Conservation (phyloP, 2,113 vertebrate species). For the Physeter macrocephalus region DNA sequence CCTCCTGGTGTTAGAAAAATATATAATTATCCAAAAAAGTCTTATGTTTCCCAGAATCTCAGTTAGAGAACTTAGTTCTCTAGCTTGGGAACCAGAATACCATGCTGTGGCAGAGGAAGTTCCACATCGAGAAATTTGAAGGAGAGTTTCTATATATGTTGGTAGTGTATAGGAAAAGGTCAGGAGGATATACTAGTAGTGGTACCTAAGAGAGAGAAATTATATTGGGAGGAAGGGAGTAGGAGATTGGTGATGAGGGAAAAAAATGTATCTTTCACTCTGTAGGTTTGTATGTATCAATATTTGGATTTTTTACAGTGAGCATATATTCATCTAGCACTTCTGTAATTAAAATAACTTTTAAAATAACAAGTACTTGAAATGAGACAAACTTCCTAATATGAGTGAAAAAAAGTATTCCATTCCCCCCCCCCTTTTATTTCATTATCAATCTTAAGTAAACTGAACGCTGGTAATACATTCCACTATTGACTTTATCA, state of each 20-base stretch:
- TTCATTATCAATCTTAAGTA: neutral
- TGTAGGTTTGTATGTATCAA: neutral
- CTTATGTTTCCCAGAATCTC: neutral
- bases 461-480: neutral
- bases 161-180: neutral
- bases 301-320: neutral
- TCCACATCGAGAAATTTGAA: neutral
- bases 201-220: neutral
- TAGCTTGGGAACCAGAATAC: neutral
- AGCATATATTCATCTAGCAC: neutral
- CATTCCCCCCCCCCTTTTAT: neutral
- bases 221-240: neutral
- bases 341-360: neutral
- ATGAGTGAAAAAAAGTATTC: neutral
- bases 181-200: neutral
- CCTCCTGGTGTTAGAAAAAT: neutral
- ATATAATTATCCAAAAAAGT: neutral
- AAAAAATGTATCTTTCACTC: neutral
- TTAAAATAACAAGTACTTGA: constrained; percentile 3
- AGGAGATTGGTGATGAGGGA: neutral
- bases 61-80: neutral
- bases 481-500: neutral
- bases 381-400: neutral
- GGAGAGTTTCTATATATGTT: neutral
- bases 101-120: neutral